These are phyloP conservation scores for Osmerus mordax DNA, from an alignment of 2,113 vertebrate genomes.

Conservation along the genomic window DNA sequence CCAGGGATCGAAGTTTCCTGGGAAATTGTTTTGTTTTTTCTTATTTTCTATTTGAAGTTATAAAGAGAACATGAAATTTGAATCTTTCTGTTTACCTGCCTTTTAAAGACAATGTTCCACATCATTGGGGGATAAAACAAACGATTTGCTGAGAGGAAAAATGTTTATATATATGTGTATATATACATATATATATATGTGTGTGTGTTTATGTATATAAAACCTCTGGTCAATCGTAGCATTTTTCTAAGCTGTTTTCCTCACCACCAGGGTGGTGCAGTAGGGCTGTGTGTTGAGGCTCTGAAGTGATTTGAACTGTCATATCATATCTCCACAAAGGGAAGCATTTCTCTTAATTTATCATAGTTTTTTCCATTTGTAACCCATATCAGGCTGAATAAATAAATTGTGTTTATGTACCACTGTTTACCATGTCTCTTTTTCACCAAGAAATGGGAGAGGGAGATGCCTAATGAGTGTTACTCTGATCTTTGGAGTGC, in stretches of 20 bases:
- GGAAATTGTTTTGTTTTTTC: slow-evolving; percentile 18
- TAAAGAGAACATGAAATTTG: slow-evolving; percentile 1
- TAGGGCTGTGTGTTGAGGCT: background rate
- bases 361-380: slow-evolving; percentile 28
- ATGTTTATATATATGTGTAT: background rate
- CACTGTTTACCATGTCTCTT: background rate
- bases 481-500: too few species aligned
- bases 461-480: too few species aligned
- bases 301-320: slow-evolving; percentile 9
- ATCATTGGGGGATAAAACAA: background rate
- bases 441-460: too few species aligned
- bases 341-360: slow-evolving; percentile 30
- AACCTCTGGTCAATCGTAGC: slow-evolving; percentile 42
- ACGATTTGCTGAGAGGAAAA: background rate
- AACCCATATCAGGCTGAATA: slow-evolving; percentile 45
- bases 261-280: slow-evolving; percentile 1
- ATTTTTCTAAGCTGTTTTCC: slow-evolving; percentile 24
- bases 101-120: slow-evolving; percentile 19
- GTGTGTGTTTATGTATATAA: background rate
- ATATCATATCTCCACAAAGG: slow-evolving; percentile 28
- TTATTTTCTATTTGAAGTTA: slow-evolving; percentile 25
- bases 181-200: background rate
- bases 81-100: slow-evolving; percentile 5
- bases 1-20: slow-evolving; percentile 43
- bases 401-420: slow-evolving; percentile 20